phyloP scores from a whole-genome alignment of 2,888 invertebrate genomes.

The Thalpophila matura region DNA sequence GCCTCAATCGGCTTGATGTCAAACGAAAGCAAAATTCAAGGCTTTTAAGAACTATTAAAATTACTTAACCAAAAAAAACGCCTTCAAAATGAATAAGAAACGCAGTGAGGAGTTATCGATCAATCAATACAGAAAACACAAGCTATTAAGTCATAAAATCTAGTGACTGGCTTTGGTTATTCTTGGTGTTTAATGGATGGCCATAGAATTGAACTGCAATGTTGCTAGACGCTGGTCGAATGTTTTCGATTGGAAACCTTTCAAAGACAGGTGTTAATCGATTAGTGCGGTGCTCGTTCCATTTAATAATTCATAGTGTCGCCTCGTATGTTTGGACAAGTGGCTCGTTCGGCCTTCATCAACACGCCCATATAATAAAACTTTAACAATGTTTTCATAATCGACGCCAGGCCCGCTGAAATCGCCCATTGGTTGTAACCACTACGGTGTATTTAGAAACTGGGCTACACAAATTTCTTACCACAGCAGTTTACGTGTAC shows the following conservation, averaged over 20 bases:
- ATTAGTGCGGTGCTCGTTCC: constrained; percentile 81
- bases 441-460: constrained; percentile 80
- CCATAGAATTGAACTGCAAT: constrained; percentile 19
- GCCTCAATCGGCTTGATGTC: too few relatives aligned
- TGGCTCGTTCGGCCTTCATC: constrained; percentile 86
- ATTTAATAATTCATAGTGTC: constrained; percentile 88
- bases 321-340: constrained; percentile 87
- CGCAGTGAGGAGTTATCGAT: too few relatives aligned
- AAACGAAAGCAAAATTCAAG: too few relatives aligned
- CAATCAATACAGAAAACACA: too few relatives aligned
- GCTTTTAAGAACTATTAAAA: too few relatives aligned
- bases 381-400: constrained; percentile 90
- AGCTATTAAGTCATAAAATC: too few relatives aligned
- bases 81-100: too few relatives aligned
- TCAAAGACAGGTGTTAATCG: constrained; percentile 87
- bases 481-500: constrained; percentile 68
- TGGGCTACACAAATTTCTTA: constrained; percentile 78
- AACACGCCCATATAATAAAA: constrained; percentile 87
- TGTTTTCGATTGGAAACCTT: constrained; percentile 61
- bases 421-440: constrained; percentile 74
- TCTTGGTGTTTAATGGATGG: too few relatives aligned
- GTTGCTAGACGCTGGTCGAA: constrained; percentile 31
- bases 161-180: too few relatives aligned
- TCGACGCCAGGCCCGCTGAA: constrained; percentile 79
- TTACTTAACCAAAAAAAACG: too few relatives aligned